Base-by-base conservation (phyloP, 2,888 invertebrate species). In the Thymelicus acteon region DNA sequence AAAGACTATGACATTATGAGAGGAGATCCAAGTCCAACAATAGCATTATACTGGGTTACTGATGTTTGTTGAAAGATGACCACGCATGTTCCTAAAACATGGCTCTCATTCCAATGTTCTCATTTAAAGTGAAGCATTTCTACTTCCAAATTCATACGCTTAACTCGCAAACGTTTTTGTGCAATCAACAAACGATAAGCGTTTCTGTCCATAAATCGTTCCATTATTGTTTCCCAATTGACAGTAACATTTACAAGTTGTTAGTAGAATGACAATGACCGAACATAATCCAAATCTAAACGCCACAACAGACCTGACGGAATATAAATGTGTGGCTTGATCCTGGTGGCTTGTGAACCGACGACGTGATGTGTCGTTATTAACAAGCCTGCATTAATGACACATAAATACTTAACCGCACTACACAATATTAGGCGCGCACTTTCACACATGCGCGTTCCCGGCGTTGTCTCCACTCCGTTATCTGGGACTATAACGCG, bases 201-300 rank as follows among this genome's bases (percentile, higher is more conserved):
- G 77, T 78, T 74, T 72, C 58, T 72, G 68, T 77, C 77, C 74
- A 78, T 83, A 85, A 86, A 88, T 86, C 82, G 83, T 84, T 84
- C 80, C 87, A 86, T 86, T 87, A 89, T 88, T 83, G 89, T 87
- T 85, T 85, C 82, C 84, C 85, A 88, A 92, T 90, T 90, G 86
- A 87, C 87, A 86, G 87, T 85, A 87, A 86, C 84, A 85, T 84
- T 75, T 83, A 82, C 80, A 78, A 77, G 79, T 84, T 84, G 89
- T 87, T 84, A 82, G 80, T 78, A 82, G 92, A 90, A 92, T 92
- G 85, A 90, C 90, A 92, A 92, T 91, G 88, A 90, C 84, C 85
- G 85, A 87, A 87, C 86, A 91, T 93, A 93, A 92, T 93, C 93
- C 91, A 93, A 91, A 93, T 93, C 89, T 92, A 92, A 93, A 91